Evolutionary conservation across 2,797 vertebrate genomes (phyloP).

Genomic region (Dipus sagitta): DNA sequence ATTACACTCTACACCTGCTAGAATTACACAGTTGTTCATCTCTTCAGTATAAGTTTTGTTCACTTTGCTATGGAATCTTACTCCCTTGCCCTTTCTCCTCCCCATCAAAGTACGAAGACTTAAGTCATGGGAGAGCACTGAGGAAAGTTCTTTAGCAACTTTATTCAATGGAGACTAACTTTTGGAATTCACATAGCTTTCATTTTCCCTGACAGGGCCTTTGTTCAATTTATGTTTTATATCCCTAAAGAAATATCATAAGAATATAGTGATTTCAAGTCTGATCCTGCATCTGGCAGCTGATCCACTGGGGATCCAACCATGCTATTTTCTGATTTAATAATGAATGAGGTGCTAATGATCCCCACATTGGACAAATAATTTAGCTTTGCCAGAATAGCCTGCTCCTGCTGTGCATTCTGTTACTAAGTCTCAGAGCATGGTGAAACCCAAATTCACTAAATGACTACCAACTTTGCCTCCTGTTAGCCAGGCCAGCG

Average conservation of each 20-base stretch:
- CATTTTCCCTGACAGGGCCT: constrained; percentile 48
- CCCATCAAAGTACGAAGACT: background rate
- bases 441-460: constrained; percentile 8
- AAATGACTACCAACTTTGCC: background rate
- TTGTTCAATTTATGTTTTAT: constrained; percentile 61
- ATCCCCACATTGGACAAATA: constrained; percentile 69
- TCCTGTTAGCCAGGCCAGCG: background rate
- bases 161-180: constrained; percentile 14
- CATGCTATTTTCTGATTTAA: constrained; percentile 60
- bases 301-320: constrained; percentile 64
- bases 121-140: background rate
- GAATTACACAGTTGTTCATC: background rate
- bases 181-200: constrained; percentile 9
- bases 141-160: constrained; percentile 32
- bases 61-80: background rate
- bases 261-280: constrained; percentile 54
- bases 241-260: constrained; percentile 43
- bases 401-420: constrained; percentile 29
- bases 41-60: constrained; percentile 40
- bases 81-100: background rate
- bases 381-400: constrained; percentile 54
- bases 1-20: background rate
- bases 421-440: constrained; percentile 19
- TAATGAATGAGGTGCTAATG: constrained; percentile 74
- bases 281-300: constrained; percentile 64